phyloP scores from a whole-genome alignment of 2,113 vertebrate species.

The Hepsetus odoe region DNA sequence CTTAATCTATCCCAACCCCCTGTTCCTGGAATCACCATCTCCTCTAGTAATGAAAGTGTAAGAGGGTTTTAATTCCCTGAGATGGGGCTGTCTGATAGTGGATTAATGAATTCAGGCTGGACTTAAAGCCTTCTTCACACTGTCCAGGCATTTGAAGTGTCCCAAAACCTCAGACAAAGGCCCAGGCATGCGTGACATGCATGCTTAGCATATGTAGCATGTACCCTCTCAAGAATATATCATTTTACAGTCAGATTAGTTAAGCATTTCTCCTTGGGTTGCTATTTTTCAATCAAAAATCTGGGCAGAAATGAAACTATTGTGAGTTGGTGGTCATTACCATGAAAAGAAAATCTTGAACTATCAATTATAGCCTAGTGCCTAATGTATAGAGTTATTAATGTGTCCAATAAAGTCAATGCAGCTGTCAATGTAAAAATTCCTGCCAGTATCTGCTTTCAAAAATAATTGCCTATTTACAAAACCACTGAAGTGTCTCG shows the following conservation, averaged over 20 bases:
- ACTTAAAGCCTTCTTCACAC: background rate
- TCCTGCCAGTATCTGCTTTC: slow-evolving; percentile 47
- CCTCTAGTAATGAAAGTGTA: slow-evolving; percentile 40
- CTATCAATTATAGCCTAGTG: slow-evolving; percentile 8
- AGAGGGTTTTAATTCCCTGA: slow-evolving; percentile 22
- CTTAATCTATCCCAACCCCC: background rate
- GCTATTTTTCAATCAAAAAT: background rate
- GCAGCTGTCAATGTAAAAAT: slow-evolving; percentile 54
- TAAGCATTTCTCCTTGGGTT: background rate
- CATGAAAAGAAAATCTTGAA: slow-evolving; percentile 1
- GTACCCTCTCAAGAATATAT: background rate
- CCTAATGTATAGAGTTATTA: slow-evolving; percentile 34
- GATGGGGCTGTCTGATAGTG: slow-evolving; percentile 21
- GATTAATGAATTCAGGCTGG: slow-evolving; percentile 38
- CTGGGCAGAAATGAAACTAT: slow-evolving; percentile 5
- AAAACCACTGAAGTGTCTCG: slow-evolving; percentile 56
- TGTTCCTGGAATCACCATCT: slow-evolving; percentile 20
- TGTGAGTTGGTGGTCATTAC: slow-evolving; percentile 17
- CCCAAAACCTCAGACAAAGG: slow-evolving; percentile 7
- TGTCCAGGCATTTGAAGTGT: background rate
- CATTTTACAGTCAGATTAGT: slow-evolving; percentile 9
- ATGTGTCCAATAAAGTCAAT: slow-evolving; percentile 45
- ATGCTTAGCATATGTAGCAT: background rate
- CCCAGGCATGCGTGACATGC: background rate
- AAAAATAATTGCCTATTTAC: slow-evolving; percentile 61